Evolutionary conservation across 1,140 invertebrate species (phyloP).

Genomic region (Zaprionus nigranus): DNA sequence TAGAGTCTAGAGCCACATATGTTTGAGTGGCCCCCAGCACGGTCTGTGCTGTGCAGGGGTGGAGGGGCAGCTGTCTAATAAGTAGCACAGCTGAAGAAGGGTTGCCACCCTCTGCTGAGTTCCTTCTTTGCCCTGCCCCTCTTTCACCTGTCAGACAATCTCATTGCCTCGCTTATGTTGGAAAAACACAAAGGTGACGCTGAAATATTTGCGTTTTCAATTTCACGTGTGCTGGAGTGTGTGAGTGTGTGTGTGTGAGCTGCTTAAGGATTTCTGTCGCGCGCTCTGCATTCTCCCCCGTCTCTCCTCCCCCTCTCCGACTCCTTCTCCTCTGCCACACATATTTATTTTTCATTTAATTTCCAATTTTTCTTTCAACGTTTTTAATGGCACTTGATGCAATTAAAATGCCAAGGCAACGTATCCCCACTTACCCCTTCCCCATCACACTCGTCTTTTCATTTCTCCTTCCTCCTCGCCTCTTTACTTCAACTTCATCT

Average conservation of each 20-base stretch:
- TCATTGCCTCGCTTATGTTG: constrained; percentile 21
- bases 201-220: constrained; percentile 68
- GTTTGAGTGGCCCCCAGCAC: constrained; percentile 21
- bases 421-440: constrained; percentile 26
- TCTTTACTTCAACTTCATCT: not conserved
- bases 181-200: constrained; percentile 44
- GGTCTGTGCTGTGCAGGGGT: no score
- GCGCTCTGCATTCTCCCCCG: not conserved
- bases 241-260: constrained; percentile 40
- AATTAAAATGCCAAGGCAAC: constrained; percentile 74
- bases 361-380: constrained; percentile 63
- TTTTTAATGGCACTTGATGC: constrained; percentile 76
- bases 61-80: constrained; percentile 34
- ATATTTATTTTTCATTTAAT: constrained; percentile 73
- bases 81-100: constrained; percentile 40
- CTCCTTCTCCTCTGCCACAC: constrained; percentile 7
- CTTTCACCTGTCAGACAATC: constrained; percentile 22
- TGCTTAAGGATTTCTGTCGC: constrained; percentile 44
- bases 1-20: constrained; percentile 41
- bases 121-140: not conserved
- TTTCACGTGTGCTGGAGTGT: constrained; percentile 31
- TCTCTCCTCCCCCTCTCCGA: not conserved
- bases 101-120: constrained; percentile 8
- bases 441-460: not conserved
- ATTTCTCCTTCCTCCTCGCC: not conserved